Percentiles rank a stretch among this genome's conserved stretches.
Conservation (phyloP, 2,797 vertebrate genomes). For the Hybognathus amarus region DNA sequence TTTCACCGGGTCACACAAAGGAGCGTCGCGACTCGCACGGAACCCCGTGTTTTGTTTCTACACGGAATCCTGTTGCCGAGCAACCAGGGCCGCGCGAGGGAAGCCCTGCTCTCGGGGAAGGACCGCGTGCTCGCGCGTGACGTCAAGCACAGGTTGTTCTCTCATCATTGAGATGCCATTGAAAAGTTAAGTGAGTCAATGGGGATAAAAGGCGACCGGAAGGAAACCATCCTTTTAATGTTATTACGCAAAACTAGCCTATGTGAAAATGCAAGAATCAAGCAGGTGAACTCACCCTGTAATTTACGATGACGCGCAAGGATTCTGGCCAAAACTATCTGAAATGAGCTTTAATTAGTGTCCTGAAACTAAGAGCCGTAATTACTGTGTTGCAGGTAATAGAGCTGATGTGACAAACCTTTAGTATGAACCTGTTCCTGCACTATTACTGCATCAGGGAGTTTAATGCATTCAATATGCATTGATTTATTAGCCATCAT, state of each 20-base stretch:
- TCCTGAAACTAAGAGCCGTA: slow-evolving; percentile 1
- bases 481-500: neutral
- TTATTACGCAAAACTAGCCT: neutral
- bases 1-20: slow-evolving; percentile 64
- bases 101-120: slow-evolving; percentile 67
- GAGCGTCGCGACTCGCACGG: slow-evolving; percentile 65
- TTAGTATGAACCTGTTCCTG: neutral
- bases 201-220: slow-evolving; percentile 60
- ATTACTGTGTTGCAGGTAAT: neutral
- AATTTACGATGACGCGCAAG: slow-evolving; percentile 1
- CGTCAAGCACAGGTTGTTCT: slow-evolving; percentile 69
- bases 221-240: slow-evolving; percentile 41
- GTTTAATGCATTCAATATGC: neutral
- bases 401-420: neutral
- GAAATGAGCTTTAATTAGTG: slow-evolving; percentile 27
- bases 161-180: slow-evolving; percentile 56
- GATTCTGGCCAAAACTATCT: neutral
- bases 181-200: slow-evolving; percentile 68
- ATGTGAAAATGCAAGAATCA: neutral
- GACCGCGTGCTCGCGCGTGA: slow-evolving; percentile 65
- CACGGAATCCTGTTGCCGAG: slow-evolving; percentile 70
- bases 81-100: slow-evolving; percentile 68
- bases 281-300: neutral
- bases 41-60: slow-evolving; percentile 70
- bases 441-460: neutral